Conservation (phyloP, 2,888 invertebrate genomes). For the Nematopogon swammerdamellus region DNA sequence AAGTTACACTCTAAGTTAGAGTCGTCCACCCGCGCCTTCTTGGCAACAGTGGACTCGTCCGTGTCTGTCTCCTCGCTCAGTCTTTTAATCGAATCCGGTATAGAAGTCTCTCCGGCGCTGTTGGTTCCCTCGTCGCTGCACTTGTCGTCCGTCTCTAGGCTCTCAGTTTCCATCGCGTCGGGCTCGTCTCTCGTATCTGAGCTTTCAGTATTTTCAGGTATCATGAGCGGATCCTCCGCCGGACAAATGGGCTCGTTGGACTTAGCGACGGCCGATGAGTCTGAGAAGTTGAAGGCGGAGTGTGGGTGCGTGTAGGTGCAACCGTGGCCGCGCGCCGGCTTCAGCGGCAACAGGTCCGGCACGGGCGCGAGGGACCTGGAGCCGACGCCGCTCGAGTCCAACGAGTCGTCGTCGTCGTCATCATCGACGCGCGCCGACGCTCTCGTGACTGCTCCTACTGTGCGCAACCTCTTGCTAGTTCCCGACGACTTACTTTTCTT, state of each 20-base stretch:
- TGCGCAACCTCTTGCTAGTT: slow-evolving; percentile 48
- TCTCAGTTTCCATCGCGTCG: slow-evolving; percentile 24
- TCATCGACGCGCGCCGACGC: slow-evolving; percentile 55
- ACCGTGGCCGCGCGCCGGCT: slow-evolving; percentile 29
- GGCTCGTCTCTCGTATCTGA: slow-evolving; percentile 35
- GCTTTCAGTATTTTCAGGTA: slow-evolving; percentile 37
- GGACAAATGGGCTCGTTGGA: slow-evolving; percentile 39
- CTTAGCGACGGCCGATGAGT: slow-evolving; percentile 35
- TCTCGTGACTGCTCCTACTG: slow-evolving; percentile 66
- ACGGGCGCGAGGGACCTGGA: slow-evolving; percentile 36
- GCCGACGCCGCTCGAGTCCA: slow-evolving; percentile 20
- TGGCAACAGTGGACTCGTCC: neutral
- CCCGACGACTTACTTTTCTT: slow-evolving; percentile 49
- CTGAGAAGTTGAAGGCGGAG: slow-evolving; percentile 43
- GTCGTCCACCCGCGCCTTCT: neutral
- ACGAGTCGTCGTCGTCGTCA: slow-evolving; percentile 6
- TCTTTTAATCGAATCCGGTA: slow-evolving; percentile 32
- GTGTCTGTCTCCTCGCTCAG: slow-evolving; percentile 26
- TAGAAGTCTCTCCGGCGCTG: slow-evolving; percentile 23
- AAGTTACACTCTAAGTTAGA: neutral
- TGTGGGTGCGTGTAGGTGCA: slow-evolving; percentile 44
- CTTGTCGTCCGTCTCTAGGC: slow-evolving; percentile 39
- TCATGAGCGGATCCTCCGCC: slow-evolving; percentile 42
- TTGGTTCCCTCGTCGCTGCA: slow-evolving; percentile 32
- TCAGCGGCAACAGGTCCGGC: slow-evolving; percentile 44